phyloP scores from a whole-genome alignment of 2,113 vertebrate species.

The Furnarius figulus region DNA sequence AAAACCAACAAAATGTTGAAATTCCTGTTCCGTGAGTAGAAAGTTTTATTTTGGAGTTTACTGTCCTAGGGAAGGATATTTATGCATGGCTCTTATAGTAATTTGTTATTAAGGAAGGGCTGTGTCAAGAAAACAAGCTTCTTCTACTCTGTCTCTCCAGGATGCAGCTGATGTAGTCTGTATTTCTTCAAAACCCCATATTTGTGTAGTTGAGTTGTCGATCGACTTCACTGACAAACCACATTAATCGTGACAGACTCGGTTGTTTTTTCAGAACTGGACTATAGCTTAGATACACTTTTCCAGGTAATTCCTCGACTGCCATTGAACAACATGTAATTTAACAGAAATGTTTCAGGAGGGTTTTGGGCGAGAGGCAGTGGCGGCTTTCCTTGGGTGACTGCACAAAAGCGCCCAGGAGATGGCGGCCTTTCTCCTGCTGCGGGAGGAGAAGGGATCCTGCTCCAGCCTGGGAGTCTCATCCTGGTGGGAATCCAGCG shows the following conservation, averaged over 20 bases:
- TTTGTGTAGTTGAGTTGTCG: neutral
- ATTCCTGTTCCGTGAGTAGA: neutral
- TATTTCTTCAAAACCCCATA: neutral
- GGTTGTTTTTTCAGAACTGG: neutral
- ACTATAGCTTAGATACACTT: neutral
- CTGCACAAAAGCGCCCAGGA: neutral
- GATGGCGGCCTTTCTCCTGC: conserved; percentile 35
- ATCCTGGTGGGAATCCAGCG: neutral
- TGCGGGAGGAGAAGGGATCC: neutral
- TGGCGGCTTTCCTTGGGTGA: rapidly evolving
- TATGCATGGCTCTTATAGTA: neutral
- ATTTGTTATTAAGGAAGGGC: neutral
- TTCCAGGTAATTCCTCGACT: neutral
- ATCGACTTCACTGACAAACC: neutral
- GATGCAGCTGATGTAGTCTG: neutral
- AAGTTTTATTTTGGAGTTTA: neutral
- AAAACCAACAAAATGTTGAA: neutral
- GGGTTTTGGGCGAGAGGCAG: neutral
- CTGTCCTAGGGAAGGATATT: neutral
- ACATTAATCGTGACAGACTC: neutral
- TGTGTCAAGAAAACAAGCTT: neutral
- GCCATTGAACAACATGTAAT: neutral
- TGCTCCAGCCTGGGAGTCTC: neutral
- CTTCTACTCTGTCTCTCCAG: neutral
- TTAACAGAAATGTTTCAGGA: neutral